Evolutionary conservation across 1,140 invertebrate species (phyloP), one percentile per base, ranked within the genome.

Genomic region (Phymastichus coffea): DNA sequence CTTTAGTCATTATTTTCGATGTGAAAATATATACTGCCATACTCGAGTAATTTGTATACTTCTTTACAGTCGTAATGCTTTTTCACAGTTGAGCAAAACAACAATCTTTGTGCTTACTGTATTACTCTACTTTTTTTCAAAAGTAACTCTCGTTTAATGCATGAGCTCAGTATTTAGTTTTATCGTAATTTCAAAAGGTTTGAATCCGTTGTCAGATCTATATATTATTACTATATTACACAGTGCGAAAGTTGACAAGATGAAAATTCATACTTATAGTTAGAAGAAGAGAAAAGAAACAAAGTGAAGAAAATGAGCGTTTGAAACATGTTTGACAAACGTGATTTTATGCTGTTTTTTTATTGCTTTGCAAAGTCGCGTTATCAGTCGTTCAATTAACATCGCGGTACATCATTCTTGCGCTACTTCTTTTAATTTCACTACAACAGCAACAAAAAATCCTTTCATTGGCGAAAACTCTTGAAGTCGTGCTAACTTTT

Each of bases 81-180:
- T 59, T 65, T 65, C 61, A 60, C 52, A 65, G 56, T 58, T 54
- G 38, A 62, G 25, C 28, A 37, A 54, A 64, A 30, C 47, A 63
- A 66, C 38, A n/a, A 65, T 64, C 57, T 71, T 66, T 63, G 57
- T 57, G 64, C 63, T 64, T 65, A 61, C 46, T 57, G 43, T 63
- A 61, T 61, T 64, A 55, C 57, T 61, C 26, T 59, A 48, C 55
- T 59, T 66, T 63, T 47, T 63, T 63, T 53, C 44, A 8, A 63
- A 52, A 54, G 43, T 66, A 52, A 58, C 48, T 52, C 28, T 58
- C 38, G 28, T 59, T 59, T 47, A 54, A 40, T 60, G 57, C 57
- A 54, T 60, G 49, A 48, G 40, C 40, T 60, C 40, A 60, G 49
- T 54, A 60, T 53, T 59, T 59, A 52, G 33, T 47, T 60, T 19